Conservation (phyloP, 2,888 invertebrate genomes). For the Helobdella robusta region DNA sequence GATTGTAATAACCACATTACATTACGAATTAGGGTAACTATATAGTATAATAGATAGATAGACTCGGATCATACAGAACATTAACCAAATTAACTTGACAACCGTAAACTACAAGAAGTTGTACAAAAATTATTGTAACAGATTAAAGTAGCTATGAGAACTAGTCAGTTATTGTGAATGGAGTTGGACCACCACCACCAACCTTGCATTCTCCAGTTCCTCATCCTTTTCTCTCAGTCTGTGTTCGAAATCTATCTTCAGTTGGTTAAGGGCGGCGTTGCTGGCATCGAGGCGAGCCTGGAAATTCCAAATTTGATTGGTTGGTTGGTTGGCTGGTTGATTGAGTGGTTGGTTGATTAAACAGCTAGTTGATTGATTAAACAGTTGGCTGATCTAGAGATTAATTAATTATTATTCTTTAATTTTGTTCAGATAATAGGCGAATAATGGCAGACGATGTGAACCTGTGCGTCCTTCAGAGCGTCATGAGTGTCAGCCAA, state of each 20-base stretch:
- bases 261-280: constrained; percentile 69
- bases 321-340: background rate
- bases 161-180: too few species aligned
- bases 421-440: too few species aligned
- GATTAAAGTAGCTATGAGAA: too few species aligned
- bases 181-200: too few species aligned
- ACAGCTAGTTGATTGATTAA: background rate
- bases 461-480: constrained; percentile 85
- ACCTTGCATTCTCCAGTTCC: constrained; percentile 94
- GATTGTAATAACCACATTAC: too few species aligned
- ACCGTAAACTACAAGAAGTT: too few species aligned
- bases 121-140: too few species aligned
- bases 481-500: constrained; percentile 74
- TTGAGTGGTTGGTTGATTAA: background rate
- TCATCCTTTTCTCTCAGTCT: constrained; percentile 95
- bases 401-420: background rate
- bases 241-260: constrained; percentile 93
- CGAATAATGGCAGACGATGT: too few species aligned
- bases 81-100: too few species aligned
- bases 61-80: too few species aligned
- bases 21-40: too few species aligned
- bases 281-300: constrained; percentile 82
- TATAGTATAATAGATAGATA: too few species aligned
- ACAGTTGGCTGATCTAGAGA: background rate
- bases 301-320: constrained; percentile 60